These are phyloP conservation scores for Drosophila tristis DNA, from an alignment of 1,140 invertebrate genomes.

Conservation along the genomic window DNA sequence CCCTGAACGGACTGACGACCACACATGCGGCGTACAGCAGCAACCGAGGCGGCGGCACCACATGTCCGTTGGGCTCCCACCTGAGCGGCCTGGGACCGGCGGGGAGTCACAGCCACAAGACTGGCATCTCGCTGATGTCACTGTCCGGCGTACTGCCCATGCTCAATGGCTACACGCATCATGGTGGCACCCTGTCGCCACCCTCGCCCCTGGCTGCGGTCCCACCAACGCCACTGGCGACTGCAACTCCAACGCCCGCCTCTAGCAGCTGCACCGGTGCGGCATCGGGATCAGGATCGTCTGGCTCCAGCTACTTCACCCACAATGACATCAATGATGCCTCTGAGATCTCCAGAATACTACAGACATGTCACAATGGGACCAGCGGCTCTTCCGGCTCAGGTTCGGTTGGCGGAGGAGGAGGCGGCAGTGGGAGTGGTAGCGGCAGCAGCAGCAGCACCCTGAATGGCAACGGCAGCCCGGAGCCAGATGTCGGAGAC, in stretches of 20 bases:
- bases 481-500: constrained; percentile 12
- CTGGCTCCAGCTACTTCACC: constrained; percentile 54
- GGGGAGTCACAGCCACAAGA: constrained; percentile 22
- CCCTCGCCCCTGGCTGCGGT: constrained; percentile 30
- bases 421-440: constrained; percentile 1
- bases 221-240: background rate
- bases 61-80: constrained; percentile 41
- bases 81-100: constrained; percentile 31
- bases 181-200: constrained; percentile 41
- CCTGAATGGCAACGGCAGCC: constrained; percentile 46
- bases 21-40: constrained; percentile 69
- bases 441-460: constrained; percentile 17
- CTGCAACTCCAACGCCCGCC: background rate
- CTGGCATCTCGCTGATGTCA: constrained; percentile 19
- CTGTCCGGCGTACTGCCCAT: constrained; percentile 23
- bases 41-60: constrained; percentile 43
- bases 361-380: constrained; percentile 81
- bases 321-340: constrained; percentile 83
- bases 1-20: constrained; percentile 59
- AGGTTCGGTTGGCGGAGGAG: constrained; percentile 5
- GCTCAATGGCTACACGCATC: constrained; percentile 60
- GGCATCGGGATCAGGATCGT: constrained; percentile 2
- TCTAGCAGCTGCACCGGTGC: constrained; percentile 2
- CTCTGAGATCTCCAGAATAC: constrained; percentile 81
- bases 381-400: constrained; percentile 25